phyloP scores from a whole-genome alignment of 2,113 vertebrate species.

The Ciconia maguari region DNA sequence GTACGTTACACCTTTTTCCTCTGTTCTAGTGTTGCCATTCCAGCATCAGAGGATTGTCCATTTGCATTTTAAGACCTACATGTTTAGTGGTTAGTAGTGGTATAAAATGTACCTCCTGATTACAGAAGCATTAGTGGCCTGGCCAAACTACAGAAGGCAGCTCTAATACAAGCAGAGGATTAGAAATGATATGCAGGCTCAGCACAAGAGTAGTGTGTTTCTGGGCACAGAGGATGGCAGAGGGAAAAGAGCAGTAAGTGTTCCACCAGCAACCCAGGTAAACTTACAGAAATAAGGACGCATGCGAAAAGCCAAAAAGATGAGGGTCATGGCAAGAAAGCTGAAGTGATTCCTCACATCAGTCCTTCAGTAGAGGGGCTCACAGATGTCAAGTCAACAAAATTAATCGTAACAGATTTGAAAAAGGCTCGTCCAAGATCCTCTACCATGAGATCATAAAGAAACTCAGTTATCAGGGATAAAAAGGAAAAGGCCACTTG shows the following conservation, averaged over 20 bases:
- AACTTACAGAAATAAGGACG: neutral
- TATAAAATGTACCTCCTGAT: neutral
- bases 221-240: neutral
- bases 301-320: neutral
- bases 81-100: neutral
- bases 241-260: neutral
- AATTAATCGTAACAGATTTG: neutral
- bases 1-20: neutral
- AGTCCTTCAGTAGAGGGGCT: neutral
- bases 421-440: neutral
- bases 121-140: neutral
- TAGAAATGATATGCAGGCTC: neutral
- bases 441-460: neutral
- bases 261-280: neutral
- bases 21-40: neutral
- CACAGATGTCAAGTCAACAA: neutral
- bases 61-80: neutral
- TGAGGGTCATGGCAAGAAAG: neutral
- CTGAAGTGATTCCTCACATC: neutral
- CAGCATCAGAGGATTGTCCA: neutral
- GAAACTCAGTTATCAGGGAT: neutral
- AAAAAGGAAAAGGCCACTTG: constrained; percentile 16
- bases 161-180: neutral
- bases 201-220: neutral
- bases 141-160: neutral